Conservation (phyloP, 2,797 vertebrate genomes). For the Gephyroberyx darwinii region DNA sequence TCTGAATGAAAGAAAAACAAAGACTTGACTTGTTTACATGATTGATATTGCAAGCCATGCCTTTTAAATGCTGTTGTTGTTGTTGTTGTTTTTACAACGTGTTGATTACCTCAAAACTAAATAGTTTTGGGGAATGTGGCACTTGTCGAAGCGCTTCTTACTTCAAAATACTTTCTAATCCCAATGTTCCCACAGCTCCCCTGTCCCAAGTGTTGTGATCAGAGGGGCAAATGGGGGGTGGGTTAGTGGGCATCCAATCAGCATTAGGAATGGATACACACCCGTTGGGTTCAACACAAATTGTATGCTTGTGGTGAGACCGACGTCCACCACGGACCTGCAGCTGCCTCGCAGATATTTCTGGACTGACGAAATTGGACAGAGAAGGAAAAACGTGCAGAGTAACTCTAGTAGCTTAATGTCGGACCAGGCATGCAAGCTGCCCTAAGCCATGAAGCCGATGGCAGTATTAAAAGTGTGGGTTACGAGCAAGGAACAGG, state of each 20-base stretch:
- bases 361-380: slow-evolving; percentile 5
- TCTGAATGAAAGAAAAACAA: slow-evolving; percentile 15
- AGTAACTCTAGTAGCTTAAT: neutral
- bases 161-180: neutral
- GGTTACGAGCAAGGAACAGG: too few species aligned
- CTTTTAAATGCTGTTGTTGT: neutral
- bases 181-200: neutral
- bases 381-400: neutral
- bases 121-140: neutral
- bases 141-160: neutral
- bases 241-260: slow-evolving; percentile 73
- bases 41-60: neutral
- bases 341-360: slow-evolving; percentile 48
- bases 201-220: slow-evolving; percentile 52
- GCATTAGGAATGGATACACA: slow-evolving; percentile 60
- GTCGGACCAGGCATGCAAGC: too few species aligned
- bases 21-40: neutral
- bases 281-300: slow-evolving; percentile 54
- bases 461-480: too few species aligned
- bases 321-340: slow-evolving; percentile 4
- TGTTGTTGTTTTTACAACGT: too few species aligned
- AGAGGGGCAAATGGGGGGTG: slow-evolving; percentile 57
- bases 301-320: slow-evolving; percentile 9
- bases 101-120: neutral
- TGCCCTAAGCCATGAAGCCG: too few species aligned